These are phyloP conservation scores for Gymnodraco acuticeps DNA, from an alignment of 2,797 vertebrate genomes.

Conservation along the genomic window DNA sequence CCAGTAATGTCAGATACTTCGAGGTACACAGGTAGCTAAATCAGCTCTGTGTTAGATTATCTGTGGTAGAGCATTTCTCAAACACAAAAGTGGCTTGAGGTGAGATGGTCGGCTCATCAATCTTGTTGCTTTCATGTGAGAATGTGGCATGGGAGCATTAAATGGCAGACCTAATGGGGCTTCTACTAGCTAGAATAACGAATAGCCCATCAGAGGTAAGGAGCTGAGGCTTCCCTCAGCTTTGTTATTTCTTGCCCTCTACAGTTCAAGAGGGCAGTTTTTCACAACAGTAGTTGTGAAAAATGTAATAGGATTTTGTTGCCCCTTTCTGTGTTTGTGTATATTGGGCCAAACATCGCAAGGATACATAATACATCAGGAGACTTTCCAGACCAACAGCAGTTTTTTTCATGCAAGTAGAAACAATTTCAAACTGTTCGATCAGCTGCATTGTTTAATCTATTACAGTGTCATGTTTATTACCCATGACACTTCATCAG, in stretches of 20 bases:
- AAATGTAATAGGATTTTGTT: conserved; percentile 67
- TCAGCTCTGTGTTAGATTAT: conserved; percentile 67
- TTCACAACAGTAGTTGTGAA: conserved; percentile 49
- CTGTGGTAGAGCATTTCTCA: conserved; percentile 62
- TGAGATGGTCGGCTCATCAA: conserved; percentile 66
- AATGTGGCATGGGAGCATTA: conserved; percentile 73
- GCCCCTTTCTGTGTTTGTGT: conserved; percentile 8
- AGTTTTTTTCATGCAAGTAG: conserved; percentile 17
- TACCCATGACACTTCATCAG: not conserved
- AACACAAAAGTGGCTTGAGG: conserved; percentile 56
- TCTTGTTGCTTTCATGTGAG: conserved; percentile 71
- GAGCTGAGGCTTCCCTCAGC: conserved; percentile 73
- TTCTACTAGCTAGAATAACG: conserved; percentile 82
- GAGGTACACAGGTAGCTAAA: conserved; percentile 59
- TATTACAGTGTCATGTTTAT: conserved; percentile 9
- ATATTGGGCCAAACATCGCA: conserved; percentile 46
- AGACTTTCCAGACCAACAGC: conserved; percentile 25
- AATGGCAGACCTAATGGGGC: conserved; percentile 80
- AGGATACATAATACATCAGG: conserved; percentile 31
- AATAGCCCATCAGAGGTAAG: conserved; percentile 80
- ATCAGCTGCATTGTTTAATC: not conserved
- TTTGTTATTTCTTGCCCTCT: conserved; percentile 76
- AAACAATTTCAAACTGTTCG: conserved; percentile 1
- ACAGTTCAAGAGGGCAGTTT: conserved; percentile 66
- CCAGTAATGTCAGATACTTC: conserved; percentile 45